Percentiles rank a stretch among this genome's conserved stretches.
These are phyloP conservation scores for Tautogolabrus adspersus DNA, from an alignment of 2,113 vertebrate genomes.

Conservation along the genomic window DNA sequence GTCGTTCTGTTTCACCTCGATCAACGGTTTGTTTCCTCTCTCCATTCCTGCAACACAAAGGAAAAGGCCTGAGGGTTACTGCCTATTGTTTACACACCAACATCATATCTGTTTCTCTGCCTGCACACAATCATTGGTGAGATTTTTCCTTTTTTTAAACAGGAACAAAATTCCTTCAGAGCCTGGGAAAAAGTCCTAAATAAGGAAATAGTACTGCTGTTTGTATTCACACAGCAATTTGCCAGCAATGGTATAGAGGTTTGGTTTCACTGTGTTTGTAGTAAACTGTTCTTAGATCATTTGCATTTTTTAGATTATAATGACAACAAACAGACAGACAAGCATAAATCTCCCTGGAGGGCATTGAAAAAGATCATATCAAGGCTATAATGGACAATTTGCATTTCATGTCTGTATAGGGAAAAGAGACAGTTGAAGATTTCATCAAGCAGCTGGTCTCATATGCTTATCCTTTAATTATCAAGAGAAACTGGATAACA, in stretches of 20 bases:
- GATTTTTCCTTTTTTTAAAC: conserved; percentile 44
- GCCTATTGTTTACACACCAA: conserved; percentile 72
- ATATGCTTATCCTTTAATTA: conserved; percentile 38
- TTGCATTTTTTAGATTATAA: conserved; percentile 13
- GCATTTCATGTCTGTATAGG: neutral
- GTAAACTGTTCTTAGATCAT: conserved; percentile 8
- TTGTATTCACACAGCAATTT: conserved; percentile 57
- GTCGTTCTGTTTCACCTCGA: conserved; percentile 65
- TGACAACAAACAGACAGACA: conserved; percentile 17
- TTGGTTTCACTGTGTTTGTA: conserved; percentile 7
- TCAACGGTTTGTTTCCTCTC: conserved; percentile 43
- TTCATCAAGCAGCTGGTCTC: conserved; percentile 14
- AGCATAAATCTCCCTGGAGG: neutral
- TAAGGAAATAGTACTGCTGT: conserved; percentile 56
- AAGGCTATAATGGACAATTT: neutral
- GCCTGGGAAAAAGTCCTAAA: conserved; percentile 71
- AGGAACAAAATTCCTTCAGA: conserved; percentile 63
- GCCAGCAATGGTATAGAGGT: neutral
- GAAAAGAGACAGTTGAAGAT: conserved; percentile 5
- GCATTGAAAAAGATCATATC: neutral
- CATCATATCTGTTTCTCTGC: conserved; percentile 52
- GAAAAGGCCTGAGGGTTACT: conserved; percentile 55
- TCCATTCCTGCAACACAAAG: conserved; percentile 55
- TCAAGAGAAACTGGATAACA: conserved; percentile 35
- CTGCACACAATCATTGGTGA: conserved; percentile 24